A percentile compares a stretch with the other conserved stretches of the same genome.
phyloP scores from a whole-genome alignment of 1,140 invertebrate species.

The Oscheius sp. region DNA sequence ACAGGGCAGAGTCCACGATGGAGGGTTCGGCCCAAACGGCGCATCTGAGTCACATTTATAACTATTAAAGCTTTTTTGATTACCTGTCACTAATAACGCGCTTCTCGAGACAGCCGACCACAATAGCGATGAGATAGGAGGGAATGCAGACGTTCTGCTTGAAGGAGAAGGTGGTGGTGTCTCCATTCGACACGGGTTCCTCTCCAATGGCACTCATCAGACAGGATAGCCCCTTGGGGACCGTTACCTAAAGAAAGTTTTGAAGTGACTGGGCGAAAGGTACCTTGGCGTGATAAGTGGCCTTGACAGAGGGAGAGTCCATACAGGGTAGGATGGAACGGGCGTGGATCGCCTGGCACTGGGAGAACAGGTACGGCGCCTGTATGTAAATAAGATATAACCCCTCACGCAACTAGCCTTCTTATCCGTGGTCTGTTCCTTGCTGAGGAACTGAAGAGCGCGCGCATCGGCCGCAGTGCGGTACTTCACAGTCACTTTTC shows the following conservation, averaged over 20 bases:
- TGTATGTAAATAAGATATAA: slow-evolving; percentile 3
- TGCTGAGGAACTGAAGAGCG: slow-evolving; percentile 82
- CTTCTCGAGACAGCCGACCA: slow-evolving; percentile 76
- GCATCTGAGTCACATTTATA: slow-evolving; percentile 64
- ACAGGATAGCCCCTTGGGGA: slow-evolving; percentile 74
- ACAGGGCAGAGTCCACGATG: slow-evolving; percentile 74
- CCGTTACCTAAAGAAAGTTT: slow-evolving; percentile 67
- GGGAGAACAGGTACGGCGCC: slow-evolving; percentile 78
- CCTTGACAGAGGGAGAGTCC: slow-evolving; percentile 85
- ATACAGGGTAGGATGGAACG: slow-evolving; percentile 79
- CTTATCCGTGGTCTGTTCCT: slow-evolving; percentile 82
- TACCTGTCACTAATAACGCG: slow-evolving; percentile 63
- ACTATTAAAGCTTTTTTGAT: neutral
- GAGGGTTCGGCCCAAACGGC: slow-evolving; percentile 85
- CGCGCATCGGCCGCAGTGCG: slow-evolving; percentile 65
- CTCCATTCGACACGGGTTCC: slow-evolving; percentile 20
- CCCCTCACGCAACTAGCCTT: slow-evolving; percentile 59
- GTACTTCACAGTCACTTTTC: neutral
- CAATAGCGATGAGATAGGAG: slow-evolving; percentile 76
- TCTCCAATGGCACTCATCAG: slow-evolving; percentile 77
- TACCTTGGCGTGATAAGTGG: slow-evolving; percentile 78
- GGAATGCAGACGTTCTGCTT: slow-evolving; percentile 66
- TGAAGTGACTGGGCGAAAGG: slow-evolving; percentile 40
- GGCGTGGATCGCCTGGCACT: slow-evolving; percentile 76
- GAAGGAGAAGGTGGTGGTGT: slow-evolving; percentile 67